Evolutionary conservation across 2,888 invertebrate genomes (phyloP).

Genomic region (Dicranocentrus wangi): DNA sequence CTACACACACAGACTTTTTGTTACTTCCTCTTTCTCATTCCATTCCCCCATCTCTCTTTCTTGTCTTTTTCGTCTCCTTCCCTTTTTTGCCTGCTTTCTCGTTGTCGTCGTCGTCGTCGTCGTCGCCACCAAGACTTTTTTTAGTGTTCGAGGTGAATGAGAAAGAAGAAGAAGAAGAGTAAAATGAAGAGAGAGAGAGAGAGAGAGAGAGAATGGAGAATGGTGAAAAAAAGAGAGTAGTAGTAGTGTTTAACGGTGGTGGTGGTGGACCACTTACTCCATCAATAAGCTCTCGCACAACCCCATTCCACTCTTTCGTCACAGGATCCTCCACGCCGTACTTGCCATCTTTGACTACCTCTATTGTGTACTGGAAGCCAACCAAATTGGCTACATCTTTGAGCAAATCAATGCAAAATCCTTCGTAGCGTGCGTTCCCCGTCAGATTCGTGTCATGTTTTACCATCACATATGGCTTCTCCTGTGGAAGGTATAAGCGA

Average conservation of each 20-base stretch:
- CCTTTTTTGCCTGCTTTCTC: no score
- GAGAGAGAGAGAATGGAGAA: neutral
- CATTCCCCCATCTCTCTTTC: slow-evolving; percentile 19
- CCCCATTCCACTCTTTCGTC: slow-evolving; percentile 92
- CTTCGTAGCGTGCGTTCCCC: slow-evolving; percentile 90
- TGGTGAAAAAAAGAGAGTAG: neutral
- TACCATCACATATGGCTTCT: slow-evolving; percentile 93
- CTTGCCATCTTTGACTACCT: slow-evolving; percentile 89
- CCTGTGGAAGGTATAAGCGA: slow-evolving; percentile 79
- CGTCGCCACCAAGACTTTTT: slow-evolving; percentile 23
- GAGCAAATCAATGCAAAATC: slow-evolving; percentile 92
- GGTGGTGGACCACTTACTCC: slow-evolving; percentile 67
- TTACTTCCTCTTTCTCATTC: slow-evolving; percentile 54
- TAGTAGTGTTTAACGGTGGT: slow-evolving; percentile 34
- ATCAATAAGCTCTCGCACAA: slow-evolving; percentile 86
- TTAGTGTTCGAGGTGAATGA: slow-evolving; percentile 48
- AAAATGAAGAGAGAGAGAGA: slow-evolving; percentile 24
- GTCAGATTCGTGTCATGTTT: slow-evolving; percentile 88
- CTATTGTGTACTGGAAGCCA: slow-evolving; percentile 89
- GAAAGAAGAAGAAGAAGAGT: neutral
- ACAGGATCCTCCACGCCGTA: slow-evolving; percentile 92
- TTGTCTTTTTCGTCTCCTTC: slow-evolving; percentile 14
- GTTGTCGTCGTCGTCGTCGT: slow-evolving; percentile 27
- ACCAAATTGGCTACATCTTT: slow-evolving; percentile 88
- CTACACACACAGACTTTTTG: slow-evolving; percentile 60